phyloP scores from a whole-genome alignment of 1,140 invertebrate genomes.

The Pseudomyrmex concolor region DNA sequence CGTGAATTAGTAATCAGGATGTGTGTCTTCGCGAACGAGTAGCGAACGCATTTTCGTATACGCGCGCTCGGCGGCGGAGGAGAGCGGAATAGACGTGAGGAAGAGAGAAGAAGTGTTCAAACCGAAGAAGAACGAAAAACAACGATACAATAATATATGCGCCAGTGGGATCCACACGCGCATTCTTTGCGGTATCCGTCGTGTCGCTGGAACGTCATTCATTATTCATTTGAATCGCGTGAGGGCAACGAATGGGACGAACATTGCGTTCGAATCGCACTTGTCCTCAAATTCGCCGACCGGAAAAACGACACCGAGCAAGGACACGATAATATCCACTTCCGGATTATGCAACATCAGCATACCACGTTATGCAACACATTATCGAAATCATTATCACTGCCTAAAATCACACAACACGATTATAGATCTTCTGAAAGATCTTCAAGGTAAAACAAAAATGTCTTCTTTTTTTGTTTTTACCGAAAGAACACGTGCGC shows the following conservation, averaged over 20 bases:
- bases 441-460: neutral
- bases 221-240: slow-evolving; percentile 65
- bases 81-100: neutral
- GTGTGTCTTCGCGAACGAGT: slow-evolving; percentile 73
- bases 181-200: slow-evolving; percentile 59
- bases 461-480: neutral
- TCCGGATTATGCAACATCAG: neutral
- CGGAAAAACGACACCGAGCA: slow-evolving; percentile 11
- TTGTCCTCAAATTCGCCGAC: slow-evolving; percentile 31
- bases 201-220: slow-evolving; percentile 57
- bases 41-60: slow-evolving; percentile 65
- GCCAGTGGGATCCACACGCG: slow-evolving; percentile 25
- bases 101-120: neutral
- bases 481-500: too few species aligned
- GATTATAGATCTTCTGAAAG: too few species aligned
- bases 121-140: neutral
- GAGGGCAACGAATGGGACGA: neutral
- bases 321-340: too few species aligned
- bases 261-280: neutral
- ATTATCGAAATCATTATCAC: neutral
- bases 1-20: slow-evolving; percentile 84
- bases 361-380: neutral
- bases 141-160: neutral
- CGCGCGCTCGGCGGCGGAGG: neutral
- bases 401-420: too few species aligned